These are phyloP conservation scores for Caracal caracal DNA, from an alignment of 2,113 vertebrate genomes.

Conservation along the genomic window DNA sequence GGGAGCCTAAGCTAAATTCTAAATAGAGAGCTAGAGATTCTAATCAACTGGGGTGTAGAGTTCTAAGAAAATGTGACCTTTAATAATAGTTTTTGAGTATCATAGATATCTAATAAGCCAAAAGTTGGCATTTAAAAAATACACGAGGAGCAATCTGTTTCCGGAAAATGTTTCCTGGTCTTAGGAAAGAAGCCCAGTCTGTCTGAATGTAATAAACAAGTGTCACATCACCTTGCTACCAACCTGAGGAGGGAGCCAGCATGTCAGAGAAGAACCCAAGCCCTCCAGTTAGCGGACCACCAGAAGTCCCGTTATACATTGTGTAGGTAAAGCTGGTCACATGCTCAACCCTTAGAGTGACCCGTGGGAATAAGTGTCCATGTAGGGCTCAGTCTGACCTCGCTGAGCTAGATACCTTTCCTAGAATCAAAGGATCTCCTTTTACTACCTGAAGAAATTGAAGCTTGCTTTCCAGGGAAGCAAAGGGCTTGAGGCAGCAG, in stretches of 20 bases:
- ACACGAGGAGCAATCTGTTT: neutral
- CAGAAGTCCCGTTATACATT: accelerated
- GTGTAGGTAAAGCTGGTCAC: neutral
- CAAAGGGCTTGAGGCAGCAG: neutral
- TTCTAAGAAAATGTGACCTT: neutral
- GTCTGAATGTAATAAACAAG: neutral
- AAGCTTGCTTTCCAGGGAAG: neutral
- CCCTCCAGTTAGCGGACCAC: accelerated
- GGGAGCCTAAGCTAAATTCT: neutral
- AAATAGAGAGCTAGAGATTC: neutral
- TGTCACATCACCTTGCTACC: accelerated
- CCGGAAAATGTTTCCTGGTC: neutral
- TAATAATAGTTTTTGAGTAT: neutral
- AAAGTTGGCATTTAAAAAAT: neutral
- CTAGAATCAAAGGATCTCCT: neutral
- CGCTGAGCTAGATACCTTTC: accelerated
- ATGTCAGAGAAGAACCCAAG: neutral
- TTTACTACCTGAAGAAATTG: neutral
- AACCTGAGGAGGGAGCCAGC: neutral
- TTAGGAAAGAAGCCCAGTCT: accelerated
- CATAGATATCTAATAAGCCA: neutral
- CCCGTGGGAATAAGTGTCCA: accelerated
- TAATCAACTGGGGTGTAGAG: neutral
- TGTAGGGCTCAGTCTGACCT: neutral
- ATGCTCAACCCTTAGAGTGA: neutral